Conservation (phyloP, 2,888 invertebrate genomes). For the Himalopsyche tibetana region DNA sequence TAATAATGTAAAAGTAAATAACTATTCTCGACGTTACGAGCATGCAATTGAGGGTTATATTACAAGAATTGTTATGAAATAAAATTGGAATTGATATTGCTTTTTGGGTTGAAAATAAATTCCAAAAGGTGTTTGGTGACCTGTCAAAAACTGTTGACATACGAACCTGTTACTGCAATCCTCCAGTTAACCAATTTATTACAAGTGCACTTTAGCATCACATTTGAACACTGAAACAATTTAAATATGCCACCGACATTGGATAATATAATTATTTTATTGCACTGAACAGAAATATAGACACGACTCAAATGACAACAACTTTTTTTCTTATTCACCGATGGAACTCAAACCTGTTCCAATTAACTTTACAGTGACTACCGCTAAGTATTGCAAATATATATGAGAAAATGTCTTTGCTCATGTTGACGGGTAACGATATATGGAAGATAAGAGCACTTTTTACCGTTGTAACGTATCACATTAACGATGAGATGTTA, state of each 20-base stretch:
- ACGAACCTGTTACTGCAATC: slow-evolving; percentile 63
- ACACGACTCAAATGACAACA: slow-evolving; percentile 57
- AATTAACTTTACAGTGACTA: slow-evolving; percentile 54
- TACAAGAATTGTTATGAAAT: background rate
- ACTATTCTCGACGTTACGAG: no score
- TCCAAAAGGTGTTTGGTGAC: slow-evolving; percentile 50
- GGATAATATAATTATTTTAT: slow-evolving; percentile 41
- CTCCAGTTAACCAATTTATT: slow-evolving; percentile 52
- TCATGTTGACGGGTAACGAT: slow-evolving; percentile 46
- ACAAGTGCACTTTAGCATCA: slow-evolving; percentile 57
- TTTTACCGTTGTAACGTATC: slow-evolving; percentile 49
- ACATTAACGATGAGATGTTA: slow-evolving; percentile 51
- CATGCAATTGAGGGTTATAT: no score
- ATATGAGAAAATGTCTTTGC: slow-evolving; percentile 48
- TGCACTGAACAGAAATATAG: slow-evolving; percentile 52
- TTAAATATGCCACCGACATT: slow-evolving; percentile 36
- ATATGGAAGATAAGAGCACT: slow-evolving; percentile 55
- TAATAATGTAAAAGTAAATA: no score
- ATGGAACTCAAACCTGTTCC: slow-evolving; percentile 63
- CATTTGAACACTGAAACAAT: slow-evolving; percentile 53
- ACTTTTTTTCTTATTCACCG: slow-evolving; percentile 61
- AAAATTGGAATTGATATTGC: background rate
- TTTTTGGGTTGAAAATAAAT: background rate
- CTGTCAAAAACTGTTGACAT: slow-evolving; percentile 65
- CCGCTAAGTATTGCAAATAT: slow-evolving; percentile 59